Evolutionary conservation across 1,140 invertebrate genomes (phyloP).

Genomic region (Heliconius eleuchia): DNA sequence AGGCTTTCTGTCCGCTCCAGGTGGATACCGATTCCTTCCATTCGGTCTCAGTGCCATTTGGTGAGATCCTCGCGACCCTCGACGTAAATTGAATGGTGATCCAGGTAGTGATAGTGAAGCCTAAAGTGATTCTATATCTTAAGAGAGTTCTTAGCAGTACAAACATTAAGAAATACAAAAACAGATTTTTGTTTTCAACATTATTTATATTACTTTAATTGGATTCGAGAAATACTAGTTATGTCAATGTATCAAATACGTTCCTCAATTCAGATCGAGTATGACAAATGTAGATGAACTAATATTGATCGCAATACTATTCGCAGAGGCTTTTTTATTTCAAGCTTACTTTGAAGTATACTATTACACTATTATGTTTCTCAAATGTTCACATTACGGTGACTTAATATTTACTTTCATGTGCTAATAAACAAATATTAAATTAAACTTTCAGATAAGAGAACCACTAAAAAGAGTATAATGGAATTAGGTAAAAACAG

Average conservation of each 20-base stretch:
- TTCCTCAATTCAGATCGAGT: conserved; percentile 78
- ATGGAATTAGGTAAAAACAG: conserved; percentile 56
- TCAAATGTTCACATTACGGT: conserved; percentile 42
- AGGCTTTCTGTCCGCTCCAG: conserved; percentile 94
- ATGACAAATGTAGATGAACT: conserved; percentile 49
- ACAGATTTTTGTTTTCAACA: not conserved
- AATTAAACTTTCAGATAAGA: conserved; percentile 54
- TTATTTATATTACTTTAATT: conserved; percentile 26
- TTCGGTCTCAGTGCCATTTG: conserved; percentile 93
- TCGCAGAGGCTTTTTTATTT: conserved; percentile 65
- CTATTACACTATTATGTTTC: conserved; percentile 26
- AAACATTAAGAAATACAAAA: conserved; percentile 5
- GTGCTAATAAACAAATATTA: conserved; percentile 78
- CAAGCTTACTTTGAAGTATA: conserved; percentile 29
- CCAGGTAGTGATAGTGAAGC: conserved; percentile 97
- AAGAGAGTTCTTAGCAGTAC: conserved; percentile 26
- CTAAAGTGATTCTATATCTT: conserved; percentile 81
- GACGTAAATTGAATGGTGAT: conserved; percentile 95
- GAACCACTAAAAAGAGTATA: conserved; percentile 50
- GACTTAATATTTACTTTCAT: conserved; percentile 70
- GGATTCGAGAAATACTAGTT: conserved; percentile 51
- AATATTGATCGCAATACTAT: conserved; percentile 45
- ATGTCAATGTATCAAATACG: conserved; percentile 39
- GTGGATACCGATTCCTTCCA: conserved; percentile 85
- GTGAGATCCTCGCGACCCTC: conserved; percentile 94